A percentile compares a stretch with the other conserved stretches of the same genome.
Evolutionary conservation across 35 echinoderm and acorn worm species (phyloP).

Genomic region (Ophioderma brevispina): DNA sequence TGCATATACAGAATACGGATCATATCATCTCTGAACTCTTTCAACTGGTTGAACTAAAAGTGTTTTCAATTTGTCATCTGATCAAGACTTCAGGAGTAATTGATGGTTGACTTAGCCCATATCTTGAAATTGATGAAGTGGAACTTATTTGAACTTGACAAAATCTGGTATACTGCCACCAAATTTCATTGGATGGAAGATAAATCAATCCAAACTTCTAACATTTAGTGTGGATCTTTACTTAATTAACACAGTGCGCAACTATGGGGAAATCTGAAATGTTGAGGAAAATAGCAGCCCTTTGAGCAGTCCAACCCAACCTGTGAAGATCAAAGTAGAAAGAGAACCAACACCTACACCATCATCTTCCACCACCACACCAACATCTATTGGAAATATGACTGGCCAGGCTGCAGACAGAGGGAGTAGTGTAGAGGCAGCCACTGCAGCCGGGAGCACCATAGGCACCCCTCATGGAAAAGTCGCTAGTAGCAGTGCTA

Average conservation of each 20-base stretch:
- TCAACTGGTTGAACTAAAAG: no score
- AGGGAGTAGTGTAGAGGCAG: not conserved
- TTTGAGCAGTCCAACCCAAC: constrained; percentile 26
- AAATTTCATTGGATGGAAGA: constrained; percentile 21
- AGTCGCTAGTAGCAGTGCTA: constrained; percentile 21
- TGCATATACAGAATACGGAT: not conserved
- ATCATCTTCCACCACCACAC: not conserved
- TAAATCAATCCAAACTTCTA: no score
- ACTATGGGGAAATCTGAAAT: constrained; percentile 1
- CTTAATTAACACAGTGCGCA: not conserved
- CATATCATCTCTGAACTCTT: no score
- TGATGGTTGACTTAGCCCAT: no score
- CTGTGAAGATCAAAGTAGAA: constrained; percentile 61
- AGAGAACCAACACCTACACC: constrained; percentile 5
- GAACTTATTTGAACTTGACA: no score
- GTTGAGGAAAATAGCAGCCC: constrained; percentile 45
- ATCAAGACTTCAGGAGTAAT: no score
- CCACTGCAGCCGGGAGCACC: constrained; percentile 3
- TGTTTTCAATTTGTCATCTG: no score
- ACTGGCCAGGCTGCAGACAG: not conserved
- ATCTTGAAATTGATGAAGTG: no score
- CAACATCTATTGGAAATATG: not conserved
- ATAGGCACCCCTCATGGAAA: no score
- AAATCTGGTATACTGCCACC: not conserved
- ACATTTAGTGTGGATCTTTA: no score